These are phyloP conservation scores for Drosophila koepferae DNA, from an alignment of 2,888 invertebrate genomes.

Conservation along the genomic window DNA sequence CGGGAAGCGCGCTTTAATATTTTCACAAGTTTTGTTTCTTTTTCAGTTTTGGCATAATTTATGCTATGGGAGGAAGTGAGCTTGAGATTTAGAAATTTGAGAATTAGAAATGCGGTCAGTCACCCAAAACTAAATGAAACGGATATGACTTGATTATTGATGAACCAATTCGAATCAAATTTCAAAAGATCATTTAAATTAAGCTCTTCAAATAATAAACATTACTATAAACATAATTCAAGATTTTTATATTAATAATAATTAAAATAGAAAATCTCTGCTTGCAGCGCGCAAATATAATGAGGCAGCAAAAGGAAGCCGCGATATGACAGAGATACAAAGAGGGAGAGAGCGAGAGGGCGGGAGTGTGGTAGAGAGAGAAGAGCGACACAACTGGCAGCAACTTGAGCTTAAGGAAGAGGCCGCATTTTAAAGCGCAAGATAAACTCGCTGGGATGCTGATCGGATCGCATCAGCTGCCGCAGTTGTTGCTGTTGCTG, in stretches of 20 bases:
- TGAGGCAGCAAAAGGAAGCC: constrained; percentile 39
- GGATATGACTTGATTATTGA: constrained; percentile 8
- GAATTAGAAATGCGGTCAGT: constrained; percentile 51
- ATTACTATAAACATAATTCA: neutral
- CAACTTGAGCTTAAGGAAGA: constrained; percentile 24
- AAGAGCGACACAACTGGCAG: constrained; percentile 4
- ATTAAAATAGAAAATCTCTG: neutral
- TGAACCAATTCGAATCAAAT: neutral
- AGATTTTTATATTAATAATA: constrained; percentile 3
- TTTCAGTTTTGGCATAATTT: constrained; percentile 36
- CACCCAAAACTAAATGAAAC: constrained; percentile 21
- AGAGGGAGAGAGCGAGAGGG: neutral
- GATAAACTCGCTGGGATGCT: constrained; percentile 69
- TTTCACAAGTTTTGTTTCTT: constrained; percentile 60
- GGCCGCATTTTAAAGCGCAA: constrained; percentile 63
- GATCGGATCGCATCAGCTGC: constrained; percentile 66
- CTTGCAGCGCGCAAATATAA: constrained; percentile 15
- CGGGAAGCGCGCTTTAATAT: constrained; percentile 74
- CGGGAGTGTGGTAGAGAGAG: too few species aligned
- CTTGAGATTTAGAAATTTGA: constrained; percentile 9
- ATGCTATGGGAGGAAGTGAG: constrained; percentile 63
- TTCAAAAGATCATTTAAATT: neutral
- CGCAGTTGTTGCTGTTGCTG: constrained; percentile 21
- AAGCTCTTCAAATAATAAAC: neutral
- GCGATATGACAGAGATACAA: neutral